These are phyloP conservation scores for Asteroscopus sphinx DNA, from an alignment of 2,888 invertebrate genomes.

Conservation along the genomic window DNA sequence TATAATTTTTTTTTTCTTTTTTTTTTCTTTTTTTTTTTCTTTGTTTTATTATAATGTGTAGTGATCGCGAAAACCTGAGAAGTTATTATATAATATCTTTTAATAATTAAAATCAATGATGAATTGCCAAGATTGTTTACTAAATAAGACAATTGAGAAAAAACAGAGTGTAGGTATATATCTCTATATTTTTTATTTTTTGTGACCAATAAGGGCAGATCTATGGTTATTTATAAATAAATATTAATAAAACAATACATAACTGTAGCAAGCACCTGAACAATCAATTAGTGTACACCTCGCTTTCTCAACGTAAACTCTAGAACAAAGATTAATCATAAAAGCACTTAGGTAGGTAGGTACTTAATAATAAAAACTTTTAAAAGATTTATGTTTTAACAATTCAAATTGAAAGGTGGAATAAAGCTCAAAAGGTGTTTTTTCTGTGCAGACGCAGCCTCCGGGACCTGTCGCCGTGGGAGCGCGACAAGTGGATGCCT, in stretches of 20 bases:
- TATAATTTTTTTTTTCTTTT: no score
- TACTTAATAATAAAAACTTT: no score
- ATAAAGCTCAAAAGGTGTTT: constrained; percentile 54
- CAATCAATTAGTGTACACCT: constrained; percentile 10
- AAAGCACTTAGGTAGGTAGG: constrained; percentile 26
- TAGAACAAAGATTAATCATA: constrained; percentile 14
- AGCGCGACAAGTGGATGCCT: constrained; percentile 88
- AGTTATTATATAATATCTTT: no score
- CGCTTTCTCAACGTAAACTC: not conserved
- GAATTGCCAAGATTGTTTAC: no score
- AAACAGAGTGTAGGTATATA: no score
- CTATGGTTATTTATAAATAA: not conserved
- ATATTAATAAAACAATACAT: no score
- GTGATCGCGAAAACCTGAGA: no score
- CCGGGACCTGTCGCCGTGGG: constrained; percentile 78
- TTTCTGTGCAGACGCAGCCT: constrained; percentile 71
- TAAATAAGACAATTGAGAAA: no score
- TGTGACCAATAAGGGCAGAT: not conserved
- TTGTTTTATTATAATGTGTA: no score
- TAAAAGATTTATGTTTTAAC: constrained; percentile 44
- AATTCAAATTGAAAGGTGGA: constrained; percentile 43
- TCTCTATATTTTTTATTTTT: no score
- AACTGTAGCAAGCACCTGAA: not conserved
- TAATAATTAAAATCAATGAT: no score
- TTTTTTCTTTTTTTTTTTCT: no score